phyloP scores from a whole-genome alignment of 2,113 vertebrate genomes.

The Bombycilla garrulus region DNA sequence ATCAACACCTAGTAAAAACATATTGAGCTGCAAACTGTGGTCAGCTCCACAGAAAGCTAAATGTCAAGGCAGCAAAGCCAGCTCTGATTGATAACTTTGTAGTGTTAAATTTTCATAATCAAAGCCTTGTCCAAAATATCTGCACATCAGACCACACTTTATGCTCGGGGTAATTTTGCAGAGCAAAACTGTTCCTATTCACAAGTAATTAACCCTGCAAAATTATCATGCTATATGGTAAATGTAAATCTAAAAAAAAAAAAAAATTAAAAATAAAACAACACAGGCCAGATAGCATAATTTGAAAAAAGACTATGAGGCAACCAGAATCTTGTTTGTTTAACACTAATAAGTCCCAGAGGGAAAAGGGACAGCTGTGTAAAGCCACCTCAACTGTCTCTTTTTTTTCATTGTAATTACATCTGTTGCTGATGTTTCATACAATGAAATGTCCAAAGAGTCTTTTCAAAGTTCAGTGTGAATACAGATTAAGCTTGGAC shows the following conservation, averaged over 20 bases:
- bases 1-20: neutral
- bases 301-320: constrained; percentile 8
- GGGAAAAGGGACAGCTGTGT: constrained; percentile 48
- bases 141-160: neutral
- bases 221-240: neutral
- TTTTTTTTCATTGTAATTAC: neutral
- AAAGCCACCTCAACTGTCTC: neutral
- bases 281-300: neutral
- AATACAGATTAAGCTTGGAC: neutral
- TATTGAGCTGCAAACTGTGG: neutral
- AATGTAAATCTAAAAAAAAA: neutral
- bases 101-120: neutral
- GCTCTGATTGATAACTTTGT: neutral
- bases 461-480: neutral
- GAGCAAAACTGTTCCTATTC: neutral
- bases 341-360: constrained; percentile 63
- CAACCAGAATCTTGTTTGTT: constrained; percentile 66
- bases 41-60: neutral
- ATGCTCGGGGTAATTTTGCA: neutral
- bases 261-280: neutral
- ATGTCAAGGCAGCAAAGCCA: neutral
- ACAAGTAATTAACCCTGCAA: neutral
- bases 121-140: neutral
- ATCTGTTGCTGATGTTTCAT: constrained; percentile 18
- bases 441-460: neutral